Evolutionary conservation across 2,888 invertebrate genomes (phyloP).

Genomic region (Lomographa bimaculata): DNA sequence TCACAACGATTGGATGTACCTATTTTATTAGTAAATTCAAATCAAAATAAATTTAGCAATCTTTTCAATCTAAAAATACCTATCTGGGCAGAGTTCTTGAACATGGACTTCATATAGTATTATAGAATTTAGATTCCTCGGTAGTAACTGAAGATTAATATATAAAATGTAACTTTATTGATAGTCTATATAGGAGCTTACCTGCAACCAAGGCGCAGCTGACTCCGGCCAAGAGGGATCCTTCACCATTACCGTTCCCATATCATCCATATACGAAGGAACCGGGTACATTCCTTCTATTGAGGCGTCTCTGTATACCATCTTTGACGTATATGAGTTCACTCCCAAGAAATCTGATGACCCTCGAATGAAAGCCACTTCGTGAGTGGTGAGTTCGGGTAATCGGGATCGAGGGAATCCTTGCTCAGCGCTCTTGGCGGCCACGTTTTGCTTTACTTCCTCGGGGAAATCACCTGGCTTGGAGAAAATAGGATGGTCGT

Average conservation of each 20-base stretch:
- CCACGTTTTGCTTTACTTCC: slow-evolving; percentile 81
- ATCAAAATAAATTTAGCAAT: too few species aligned
- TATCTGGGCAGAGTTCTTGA: too few species aligned
- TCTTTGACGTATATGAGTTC: slow-evolving; percentile 84
- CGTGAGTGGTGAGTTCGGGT: slow-evolving; percentile 79
- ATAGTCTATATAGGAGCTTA: too few species aligned
- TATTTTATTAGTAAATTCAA: too few species aligned
- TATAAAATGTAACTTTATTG: too few species aligned
- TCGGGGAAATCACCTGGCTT: slow-evolving; percentile 84
- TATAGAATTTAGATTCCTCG: too few species aligned
- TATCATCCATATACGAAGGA: slow-evolving; percentile 66
- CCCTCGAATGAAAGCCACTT: slow-evolving; percentile 83
- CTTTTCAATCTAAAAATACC: too few species aligned
- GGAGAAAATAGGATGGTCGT: slow-evolving; percentile 76
- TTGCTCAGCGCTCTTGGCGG: slow-evolving; percentile 80
- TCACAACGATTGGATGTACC: too few species aligned
- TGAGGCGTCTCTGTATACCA: slow-evolving; percentile 63
- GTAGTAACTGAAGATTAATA: too few species aligned
- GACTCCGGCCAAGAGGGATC: slow-evolving; percentile 58
- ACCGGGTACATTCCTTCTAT: slow-evolving; percentile 59
- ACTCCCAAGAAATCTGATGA: slow-evolving; percentile 87
- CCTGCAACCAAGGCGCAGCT: slow-evolving; percentile 58
- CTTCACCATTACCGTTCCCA: slow-evolving; percentile 53
- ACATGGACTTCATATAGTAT: too few species aligned
- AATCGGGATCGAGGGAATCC: slow-evolving; percentile 82